phyloP scores from a whole-genome alignment of 2,113 vertebrate species.

The Lasiurus cinereus region DNA sequence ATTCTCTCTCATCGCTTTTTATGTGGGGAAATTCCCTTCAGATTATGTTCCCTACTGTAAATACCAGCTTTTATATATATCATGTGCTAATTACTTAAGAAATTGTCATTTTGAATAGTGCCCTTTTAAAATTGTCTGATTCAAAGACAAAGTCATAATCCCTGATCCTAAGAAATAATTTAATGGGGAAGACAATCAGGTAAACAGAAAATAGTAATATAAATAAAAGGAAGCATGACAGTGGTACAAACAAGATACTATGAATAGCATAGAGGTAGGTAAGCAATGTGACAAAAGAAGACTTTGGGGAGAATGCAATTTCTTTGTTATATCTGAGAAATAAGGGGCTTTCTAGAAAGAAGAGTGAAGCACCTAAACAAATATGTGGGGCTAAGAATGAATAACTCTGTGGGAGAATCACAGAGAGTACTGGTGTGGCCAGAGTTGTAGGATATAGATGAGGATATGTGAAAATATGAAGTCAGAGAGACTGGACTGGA shows the following conservation, averaged over 20 bases:
- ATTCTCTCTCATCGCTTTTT: conserved; percentile 31
- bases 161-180: neutral
- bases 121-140: conserved; percentile 23
- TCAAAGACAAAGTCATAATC: conserved; percentile 19
- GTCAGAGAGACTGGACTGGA: neutral
- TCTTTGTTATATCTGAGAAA: conserved; percentile 30
- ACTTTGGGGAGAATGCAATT: neutral
- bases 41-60: neutral
- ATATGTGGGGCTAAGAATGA: neutral
- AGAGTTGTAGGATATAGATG: neutral
- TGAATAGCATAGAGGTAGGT: neutral
- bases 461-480: conserved; percentile 24
- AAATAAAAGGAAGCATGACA: conserved; percentile 10
- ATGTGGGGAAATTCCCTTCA: neutral
- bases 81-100: conserved; percentile 38
- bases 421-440: neutral
- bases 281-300: conserved; percentile 6
- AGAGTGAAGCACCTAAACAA: neutral
- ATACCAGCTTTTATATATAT: neutral
- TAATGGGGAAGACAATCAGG: conserved; percentile 9
- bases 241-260: neutral
- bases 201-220: conserved; percentile 19
- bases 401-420: neutral
- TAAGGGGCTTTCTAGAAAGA: neutral
- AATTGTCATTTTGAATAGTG: conserved; percentile 55